Evolutionary conservation across 1,140 invertebrate genomes (phyloP).

Genomic region (Penaeus chinensis): DNA sequence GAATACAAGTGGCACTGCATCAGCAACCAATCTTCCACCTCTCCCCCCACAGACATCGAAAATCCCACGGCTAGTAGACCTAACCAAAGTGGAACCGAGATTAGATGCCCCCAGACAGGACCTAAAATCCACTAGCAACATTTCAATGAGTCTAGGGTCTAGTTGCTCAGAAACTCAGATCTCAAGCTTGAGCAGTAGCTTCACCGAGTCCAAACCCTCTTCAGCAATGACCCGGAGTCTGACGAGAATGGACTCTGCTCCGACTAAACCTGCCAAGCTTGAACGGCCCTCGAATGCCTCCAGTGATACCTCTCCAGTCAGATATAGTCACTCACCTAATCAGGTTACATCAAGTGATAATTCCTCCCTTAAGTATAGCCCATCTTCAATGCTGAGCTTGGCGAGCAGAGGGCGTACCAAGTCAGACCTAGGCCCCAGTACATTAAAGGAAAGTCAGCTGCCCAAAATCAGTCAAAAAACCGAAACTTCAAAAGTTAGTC

Average conservation of each 20-base stretch:
- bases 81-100: conserved; percentile 50
- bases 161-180: conserved; percentile 35
- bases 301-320: conserved; percentile 5
- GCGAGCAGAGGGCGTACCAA: not conserved
- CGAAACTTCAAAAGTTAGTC: too few relatives aligned
- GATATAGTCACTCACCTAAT: not conserved
- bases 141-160: conserved; percentile 13
- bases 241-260: not conserved
- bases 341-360: too few relatives aligned
- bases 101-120: conserved; percentile 19
- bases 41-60: conserved; percentile 61
- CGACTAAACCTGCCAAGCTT: not conserved
- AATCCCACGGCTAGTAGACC: conserved; percentile 62
- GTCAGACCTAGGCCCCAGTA: not conserved
- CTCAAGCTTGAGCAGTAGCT: conserved; percentile 30
- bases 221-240: not conserved
- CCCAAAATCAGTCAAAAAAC: too few relatives aligned
- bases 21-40: conserved; percentile 55
- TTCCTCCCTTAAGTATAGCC: too few relatives aligned
- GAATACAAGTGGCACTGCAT: conserved; percentile 56
- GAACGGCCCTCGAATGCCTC: not conserved
- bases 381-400: too few relatives aligned
- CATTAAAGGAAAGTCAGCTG: too few relatives aligned
- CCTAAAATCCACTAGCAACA: not conserved
- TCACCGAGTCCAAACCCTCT: conserved; percentile 26